Conservation (phyloP, 2,888 invertebrate genomes). For the Stenotaenia linearis region DNA sequence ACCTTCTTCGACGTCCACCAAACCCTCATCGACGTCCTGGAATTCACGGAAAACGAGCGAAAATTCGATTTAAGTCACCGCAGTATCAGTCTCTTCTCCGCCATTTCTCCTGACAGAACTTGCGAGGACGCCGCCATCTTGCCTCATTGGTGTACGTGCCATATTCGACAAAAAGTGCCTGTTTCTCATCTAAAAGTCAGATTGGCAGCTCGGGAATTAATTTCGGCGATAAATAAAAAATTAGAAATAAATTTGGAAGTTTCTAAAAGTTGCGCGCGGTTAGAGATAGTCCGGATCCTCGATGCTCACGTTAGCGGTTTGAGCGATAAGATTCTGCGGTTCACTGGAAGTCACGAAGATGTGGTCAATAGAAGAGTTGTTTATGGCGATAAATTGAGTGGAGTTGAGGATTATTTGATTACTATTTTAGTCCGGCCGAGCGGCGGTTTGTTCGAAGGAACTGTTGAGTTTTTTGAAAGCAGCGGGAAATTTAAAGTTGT, state of each 20-base stretch:
- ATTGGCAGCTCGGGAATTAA: constrained; percentile 53
- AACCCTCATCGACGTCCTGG: constrained; percentile 64
- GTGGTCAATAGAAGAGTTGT: constrained; percentile 12
- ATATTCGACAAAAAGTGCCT: constrained; percentile 59
- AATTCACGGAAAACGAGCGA: constrained; percentile 44
- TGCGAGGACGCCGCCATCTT: constrained; percentile 72
- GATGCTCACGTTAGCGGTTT: constrained; percentile 19
- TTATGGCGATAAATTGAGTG: neutral
- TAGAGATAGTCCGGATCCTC: neutral
- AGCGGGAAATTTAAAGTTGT: neutral
- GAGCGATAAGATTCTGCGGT: constrained; percentile 18
- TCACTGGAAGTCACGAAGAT: constrained; percentile 4
- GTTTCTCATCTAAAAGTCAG: constrained; percentile 50
- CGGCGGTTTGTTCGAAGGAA: constrained; percentile 6
- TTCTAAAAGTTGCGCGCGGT: neutral
- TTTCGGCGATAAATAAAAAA: constrained; percentile 54
- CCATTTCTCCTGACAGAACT: constrained; percentile 64
- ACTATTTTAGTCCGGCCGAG: neutral
- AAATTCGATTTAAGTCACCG: too few species aligned
- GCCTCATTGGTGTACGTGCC: constrained; percentile 84
- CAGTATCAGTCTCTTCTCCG: constrained; percentile 69
- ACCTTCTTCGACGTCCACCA: constrained; percentile 79
- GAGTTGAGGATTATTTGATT: neutral
- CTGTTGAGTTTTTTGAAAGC: constrained; percentile 1
- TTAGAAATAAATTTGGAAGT: constrained; percentile 46